Percentiles rank a stretch among this genome's conserved stretches.
These are phyloP conservation scores for Actenoides lindsayi DNA, from an alignment of 2,113 vertebrate genomes.

Conservation along the genomic window DNA sequence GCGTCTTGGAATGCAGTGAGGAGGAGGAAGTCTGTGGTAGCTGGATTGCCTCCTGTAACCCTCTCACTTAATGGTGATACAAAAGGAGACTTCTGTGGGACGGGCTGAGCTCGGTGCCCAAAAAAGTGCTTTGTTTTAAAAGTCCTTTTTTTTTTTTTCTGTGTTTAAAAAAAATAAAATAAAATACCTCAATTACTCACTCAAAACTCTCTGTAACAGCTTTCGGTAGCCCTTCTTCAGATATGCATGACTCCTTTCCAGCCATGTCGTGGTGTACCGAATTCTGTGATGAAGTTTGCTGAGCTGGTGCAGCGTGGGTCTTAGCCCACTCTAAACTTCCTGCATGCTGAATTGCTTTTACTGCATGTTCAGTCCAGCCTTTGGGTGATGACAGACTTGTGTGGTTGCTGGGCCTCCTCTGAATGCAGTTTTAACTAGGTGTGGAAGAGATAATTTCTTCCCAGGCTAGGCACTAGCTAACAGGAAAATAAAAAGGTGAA, in stretches of 20 bases:
- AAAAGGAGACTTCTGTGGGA: neutral
- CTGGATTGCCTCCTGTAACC: neutral
- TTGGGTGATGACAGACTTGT: neutral
- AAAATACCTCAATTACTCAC: neutral
- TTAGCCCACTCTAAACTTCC: neutral
- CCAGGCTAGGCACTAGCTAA: neutral
- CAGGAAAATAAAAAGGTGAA: neutral
- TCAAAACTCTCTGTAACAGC: neutral
- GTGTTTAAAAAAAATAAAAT: neutral
- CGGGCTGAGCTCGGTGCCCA: neutral
- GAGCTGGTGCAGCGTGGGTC: neutral
- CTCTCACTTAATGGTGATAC: neutral
- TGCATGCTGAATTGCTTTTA: neutral
- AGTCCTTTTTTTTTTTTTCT: neutral
- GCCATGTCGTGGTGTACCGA: fast-evolving
- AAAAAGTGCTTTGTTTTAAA: neutral
- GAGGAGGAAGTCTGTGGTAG: neutral
- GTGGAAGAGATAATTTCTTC: neutral
- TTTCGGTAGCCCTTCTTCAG: neutral
- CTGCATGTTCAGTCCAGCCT: fast-evolving
- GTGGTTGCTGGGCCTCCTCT: neutral
- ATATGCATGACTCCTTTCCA: fast-evolving
- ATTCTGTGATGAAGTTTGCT: neutral
- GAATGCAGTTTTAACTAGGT: neutral
- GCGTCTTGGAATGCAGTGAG: fast-evolving